Evolutionary conservation across 2,888 invertebrate genomes (phyloP), one percentile per base, ranked within the genome.

Genomic region (Coenonympha glycerion): DNA sequence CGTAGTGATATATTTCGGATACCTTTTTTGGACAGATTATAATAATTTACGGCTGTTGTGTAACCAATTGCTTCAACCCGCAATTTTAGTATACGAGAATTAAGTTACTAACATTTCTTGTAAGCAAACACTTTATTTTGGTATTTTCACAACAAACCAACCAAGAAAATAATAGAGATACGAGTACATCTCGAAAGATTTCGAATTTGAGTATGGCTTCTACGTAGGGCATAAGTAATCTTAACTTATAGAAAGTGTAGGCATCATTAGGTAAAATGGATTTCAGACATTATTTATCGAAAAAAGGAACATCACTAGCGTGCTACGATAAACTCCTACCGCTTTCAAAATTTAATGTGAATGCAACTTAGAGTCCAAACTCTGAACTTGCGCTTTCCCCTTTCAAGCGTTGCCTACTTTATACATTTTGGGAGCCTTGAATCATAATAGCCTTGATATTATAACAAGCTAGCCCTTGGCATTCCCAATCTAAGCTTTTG

Each of bases 381-480:
- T 33, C 13, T 44, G 30, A 39, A 44, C 44, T 44, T 33, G 11
- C 15, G 28, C 31, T 49, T 55, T 42, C 47, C 36, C 34, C 48
- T 52, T 49, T 45, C 49, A 47, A 52, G 47, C 42, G 37, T 49
- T 42, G 39, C 33, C 49, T 45, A 49, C 49, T 47, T 52, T 24
- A 52, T 47, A 49, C 19, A 47, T 49, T 55, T 52, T 34, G 28
- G n/a, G 21, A 34, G 34, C 49, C 52, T 55, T 47, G 41, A 41
- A 26, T 37, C 30, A 47, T 37, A 39, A 52, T 49, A 47, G 39
- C 55, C 55, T 52, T 55, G 46, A 22, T 41, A 28, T 37, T 47
- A 49, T 47, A 49, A 49, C 46, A 55, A 55, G 39, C 40, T 52
- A 52, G 49, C 44, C 44, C 55, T 55, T 52, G 55, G 52, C 39